phyloP scores from a whole-genome alignment of 2,888 invertebrate species.

The Drosophila fungiperda region DNA sequence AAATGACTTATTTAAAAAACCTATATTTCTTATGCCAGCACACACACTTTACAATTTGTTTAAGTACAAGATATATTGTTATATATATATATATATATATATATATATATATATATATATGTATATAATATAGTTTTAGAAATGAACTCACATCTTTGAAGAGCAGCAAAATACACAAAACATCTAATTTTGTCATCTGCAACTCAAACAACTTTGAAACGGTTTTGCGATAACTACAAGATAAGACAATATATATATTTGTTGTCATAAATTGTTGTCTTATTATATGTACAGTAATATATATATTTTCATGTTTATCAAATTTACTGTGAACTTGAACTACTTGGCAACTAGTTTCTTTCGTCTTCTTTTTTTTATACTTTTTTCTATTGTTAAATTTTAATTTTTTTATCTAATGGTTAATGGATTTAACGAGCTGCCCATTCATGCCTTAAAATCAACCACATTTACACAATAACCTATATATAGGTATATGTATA shows the following conservation, averaged over 20 bases:
- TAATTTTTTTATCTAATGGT: not conserved
- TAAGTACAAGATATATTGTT: not conserved
- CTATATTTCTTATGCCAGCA: not conserved
- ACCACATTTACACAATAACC: constrained; percentile 15
- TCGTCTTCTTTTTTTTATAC: constrained; percentile 9
- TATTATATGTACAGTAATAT: not conserved
- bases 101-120: not conserved
- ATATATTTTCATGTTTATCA: not conserved
- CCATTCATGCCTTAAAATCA: constrained; percentile 45
- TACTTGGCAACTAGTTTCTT: constrained; percentile 17
- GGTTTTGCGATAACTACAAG: constrained; percentile 15
- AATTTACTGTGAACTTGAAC: constrained; percentile 26
- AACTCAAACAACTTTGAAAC: constrained; percentile 4
- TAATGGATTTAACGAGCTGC: constrained; percentile 20
- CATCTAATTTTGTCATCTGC: not conserved
- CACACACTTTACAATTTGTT: not conserved
- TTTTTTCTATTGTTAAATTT: constrained; percentile 7
- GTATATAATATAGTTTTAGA: not conserved
- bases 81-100: not conserved
- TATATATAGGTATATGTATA: not conserved
- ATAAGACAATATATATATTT: constrained; percentile 11
- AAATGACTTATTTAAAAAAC: not conserved
- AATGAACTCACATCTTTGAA: not conserved
- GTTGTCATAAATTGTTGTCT: constrained; percentile 5
- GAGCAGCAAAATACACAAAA: not conserved